Base-by-base conservation (phyloP, 2,113 vertebrate genomes). In the Herpetotheres cachinnans region DNA sequence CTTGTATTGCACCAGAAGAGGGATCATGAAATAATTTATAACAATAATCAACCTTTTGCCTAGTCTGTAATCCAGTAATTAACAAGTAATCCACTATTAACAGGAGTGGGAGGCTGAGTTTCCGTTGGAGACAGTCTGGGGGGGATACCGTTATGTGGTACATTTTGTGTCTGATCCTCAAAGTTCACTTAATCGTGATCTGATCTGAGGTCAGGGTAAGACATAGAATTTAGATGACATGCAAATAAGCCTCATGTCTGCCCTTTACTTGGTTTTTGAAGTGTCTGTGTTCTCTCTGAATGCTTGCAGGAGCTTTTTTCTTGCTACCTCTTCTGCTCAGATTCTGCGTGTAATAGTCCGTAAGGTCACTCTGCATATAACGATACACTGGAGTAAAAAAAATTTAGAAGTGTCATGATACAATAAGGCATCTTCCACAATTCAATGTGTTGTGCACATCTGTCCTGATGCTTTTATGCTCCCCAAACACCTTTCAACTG, bases 31-130 rank as follows among this genome's bases (percentile, higher is more conserved):
- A 89, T 82, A 65, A 86, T 93, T 89, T 93, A 55, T 44, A 65
- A 50, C 18, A 76, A 79, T 56, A 80, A 95, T 95, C 65, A 56
- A 71, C 93, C 81, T 89, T 81, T 69, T 89, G 42, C 59, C 52
- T 47, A 67, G 26, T 21, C 56, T 89, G 59, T 85, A 78, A n/a
- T n/a, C n/a, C n/a, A n/a, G n/a, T n/a, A n/a, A n/a, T n/a, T n/a
- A n/a, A 79, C 36, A 59, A 87, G 7, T 82, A 91, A 90, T 76
- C 56, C 30, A 26, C 24, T 40, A 11, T 34, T 63, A 87, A 52
- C 27, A 69, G 61, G 91, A 76, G 36, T 44, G 16, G 10, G 81
- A 89, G 50, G 42, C 32, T 96, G 70, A 82, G 24, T 89, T 84
- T 81, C 46, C 9, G 1, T 14, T 59, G 49, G 30, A 85, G 62